A percentile compares a stretch with the other conserved stretches of the same genome.
Evolutionary conservation across 2,797 vertebrate species (phyloP).

Genomic region (Malurus leucopterus): DNA sequence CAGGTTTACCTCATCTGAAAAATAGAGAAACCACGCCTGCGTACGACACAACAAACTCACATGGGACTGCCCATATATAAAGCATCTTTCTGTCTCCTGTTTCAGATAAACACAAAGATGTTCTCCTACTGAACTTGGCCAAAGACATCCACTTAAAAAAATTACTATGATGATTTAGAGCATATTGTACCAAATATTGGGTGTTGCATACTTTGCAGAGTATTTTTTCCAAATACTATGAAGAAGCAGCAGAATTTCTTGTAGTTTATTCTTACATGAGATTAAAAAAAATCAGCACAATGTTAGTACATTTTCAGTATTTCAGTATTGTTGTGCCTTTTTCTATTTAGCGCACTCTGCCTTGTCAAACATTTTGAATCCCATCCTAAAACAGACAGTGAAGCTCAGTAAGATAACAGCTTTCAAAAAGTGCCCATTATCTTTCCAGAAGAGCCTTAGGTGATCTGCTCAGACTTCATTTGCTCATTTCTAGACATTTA

Average conservation of each 20-base stretch:
- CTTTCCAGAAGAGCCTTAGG: neutral
- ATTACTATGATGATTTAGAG: neutral
- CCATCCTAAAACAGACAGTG: neutral
- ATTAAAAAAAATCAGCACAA: neutral
- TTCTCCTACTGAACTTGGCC: neutral
- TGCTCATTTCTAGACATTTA: neutral
- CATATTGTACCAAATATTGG: neutral
- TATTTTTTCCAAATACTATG: neutral
- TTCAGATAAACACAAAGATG: neutral
- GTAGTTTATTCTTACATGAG: rapidly evolving
- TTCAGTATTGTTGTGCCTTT: neutral
- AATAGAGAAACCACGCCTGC: neutral
- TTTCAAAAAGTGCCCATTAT: neutral
- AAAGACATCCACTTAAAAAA: neutral
- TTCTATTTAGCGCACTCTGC: neutral
- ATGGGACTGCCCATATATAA: neutral
- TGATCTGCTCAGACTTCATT: neutral
- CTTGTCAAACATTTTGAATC: neutral
- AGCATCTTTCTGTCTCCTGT: neutral
- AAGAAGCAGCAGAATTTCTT: neutral
- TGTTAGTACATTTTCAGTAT: neutral
- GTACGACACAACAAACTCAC: neutral
- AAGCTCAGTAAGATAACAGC: neutral
- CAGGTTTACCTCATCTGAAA: neutral
- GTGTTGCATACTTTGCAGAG: neutral